Percentiles rank a stretch among this genome's conserved stretches.
Evolutionary conservation across 2,113 vertebrate species (phyloP).

Genomic region (Corythoichthys haematopterus): DNA sequence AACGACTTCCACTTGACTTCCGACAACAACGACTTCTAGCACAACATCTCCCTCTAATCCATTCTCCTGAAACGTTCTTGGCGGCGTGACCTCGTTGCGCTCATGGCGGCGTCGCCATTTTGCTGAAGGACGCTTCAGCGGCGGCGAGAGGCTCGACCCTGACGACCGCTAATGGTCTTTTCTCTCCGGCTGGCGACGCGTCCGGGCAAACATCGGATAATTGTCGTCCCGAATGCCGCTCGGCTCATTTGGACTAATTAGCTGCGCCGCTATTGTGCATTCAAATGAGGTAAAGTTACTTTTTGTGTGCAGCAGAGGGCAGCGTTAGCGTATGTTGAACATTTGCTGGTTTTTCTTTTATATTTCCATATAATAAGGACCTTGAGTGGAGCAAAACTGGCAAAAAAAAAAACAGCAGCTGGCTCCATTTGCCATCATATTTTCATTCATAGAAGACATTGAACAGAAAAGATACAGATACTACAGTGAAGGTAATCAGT

Average conservation of each 20-base stretch:
- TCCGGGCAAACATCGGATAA: not conserved
- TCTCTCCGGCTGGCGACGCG: not conserved
- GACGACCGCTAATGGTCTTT: not conserved
- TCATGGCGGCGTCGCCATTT: not conserved
- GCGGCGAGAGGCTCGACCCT: not conserved
- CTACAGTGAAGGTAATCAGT: not conserved
- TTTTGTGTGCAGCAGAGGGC: slow-evolving; percentile 43
- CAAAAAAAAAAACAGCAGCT: not conserved
- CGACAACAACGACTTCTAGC: not conserved
- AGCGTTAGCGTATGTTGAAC: slow-evolving; percentile 21
- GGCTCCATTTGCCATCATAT: not conserved
- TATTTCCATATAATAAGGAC: not conserved
- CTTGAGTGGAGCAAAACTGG: not conserved
- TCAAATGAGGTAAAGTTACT: not conserved
- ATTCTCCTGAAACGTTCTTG: not conserved
- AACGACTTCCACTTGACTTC: not conserved
- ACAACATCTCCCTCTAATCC: not conserved
- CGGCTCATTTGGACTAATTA: not conserved
- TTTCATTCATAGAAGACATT: not conserved
- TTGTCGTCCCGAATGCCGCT: not conserved
- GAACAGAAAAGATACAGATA: not conserved
- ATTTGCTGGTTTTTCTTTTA: not conserved
- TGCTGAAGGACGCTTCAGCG: not conserved
- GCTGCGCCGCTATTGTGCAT: not conserved
- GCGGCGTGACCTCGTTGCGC: not conserved